Conservation (phyloP, 1,140 invertebrate species). For the Macrocentrus cingulum region DNA sequence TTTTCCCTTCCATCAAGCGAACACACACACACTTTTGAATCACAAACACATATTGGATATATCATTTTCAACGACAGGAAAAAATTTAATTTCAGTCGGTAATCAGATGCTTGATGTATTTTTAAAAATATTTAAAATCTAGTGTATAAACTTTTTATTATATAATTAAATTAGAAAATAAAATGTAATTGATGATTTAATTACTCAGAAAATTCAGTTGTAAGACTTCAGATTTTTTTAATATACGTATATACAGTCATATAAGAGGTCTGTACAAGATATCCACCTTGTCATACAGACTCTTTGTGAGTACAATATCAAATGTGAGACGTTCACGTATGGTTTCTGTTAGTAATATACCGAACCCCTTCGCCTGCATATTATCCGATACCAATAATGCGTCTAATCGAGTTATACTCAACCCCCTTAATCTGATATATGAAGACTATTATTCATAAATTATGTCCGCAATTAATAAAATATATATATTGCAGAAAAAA, state of each 20-base stretch:
- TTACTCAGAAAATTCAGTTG: neutral
- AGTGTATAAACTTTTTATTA: too few species aligned
- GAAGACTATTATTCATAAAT: slow-evolving; percentile 45
- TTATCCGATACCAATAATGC: slow-evolving; percentile 62
- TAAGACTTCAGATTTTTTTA: slow-evolving; percentile 1
- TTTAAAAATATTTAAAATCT: too few species aligned
- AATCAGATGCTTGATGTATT: too few species aligned
- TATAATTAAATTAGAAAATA: too few species aligned
- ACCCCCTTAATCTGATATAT: slow-evolving; percentile 57
- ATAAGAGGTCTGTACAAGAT: neutral
- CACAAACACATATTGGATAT: too few species aligned
- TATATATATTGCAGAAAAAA: neutral
- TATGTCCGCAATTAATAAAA: slow-evolving; percentile 27
- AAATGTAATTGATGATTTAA: too few species aligned
- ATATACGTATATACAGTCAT: neutral
- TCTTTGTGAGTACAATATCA: slow-evolving; percentile 56
- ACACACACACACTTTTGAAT: too few species aligned
- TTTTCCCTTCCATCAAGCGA: too few species aligned
- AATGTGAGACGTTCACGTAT: slow-evolving; percentile 54
- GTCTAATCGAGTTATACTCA: slow-evolving; percentile 56
- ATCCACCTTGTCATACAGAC: slow-evolving; percentile 5
- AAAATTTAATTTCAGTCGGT: too few species aligned
- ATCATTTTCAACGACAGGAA: too few species aligned
- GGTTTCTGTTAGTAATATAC: slow-evolving; percentile 59
- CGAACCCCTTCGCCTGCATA: slow-evolving; percentile 44